phyloP scores from a whole-genome alignment of 2,797 vertebrate species.

The Xiphophorus birchmanni region DNA sequence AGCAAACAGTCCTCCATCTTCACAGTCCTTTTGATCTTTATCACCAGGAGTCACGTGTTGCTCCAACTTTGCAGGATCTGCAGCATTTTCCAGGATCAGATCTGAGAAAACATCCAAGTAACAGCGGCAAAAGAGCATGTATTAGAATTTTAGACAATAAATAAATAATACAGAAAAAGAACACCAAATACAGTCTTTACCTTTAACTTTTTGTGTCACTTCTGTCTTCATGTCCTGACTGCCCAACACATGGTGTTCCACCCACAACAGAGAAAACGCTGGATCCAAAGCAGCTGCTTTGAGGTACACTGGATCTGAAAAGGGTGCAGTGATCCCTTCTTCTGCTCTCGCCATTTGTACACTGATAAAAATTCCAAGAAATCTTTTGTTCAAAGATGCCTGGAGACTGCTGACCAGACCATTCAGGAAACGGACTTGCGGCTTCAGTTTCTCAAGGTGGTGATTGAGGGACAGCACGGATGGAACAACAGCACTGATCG shows the following conservation, averaged over 20 bases:
- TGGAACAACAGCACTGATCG: slow-evolving; percentile 9
- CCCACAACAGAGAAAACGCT: slow-evolving; percentile 26
- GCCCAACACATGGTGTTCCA: slow-evolving; percentile 35
- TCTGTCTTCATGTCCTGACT: slow-evolving; percentile 13
- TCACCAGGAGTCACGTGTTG: slow-evolving; percentile 22
- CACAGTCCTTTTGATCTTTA: slow-evolving; percentile 29
- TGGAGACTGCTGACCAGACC: slow-evolving; percentile 16
- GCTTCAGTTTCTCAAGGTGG: no score
- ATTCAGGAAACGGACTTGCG: slow-evolving; percentile 2
- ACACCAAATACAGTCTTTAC: slow-evolving; percentile 1
- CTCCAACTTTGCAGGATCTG: slow-evolving; percentile 38
- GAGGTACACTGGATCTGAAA: slow-evolving; percentile 51
- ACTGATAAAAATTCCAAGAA: not conserved
- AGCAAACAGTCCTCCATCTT: no score
- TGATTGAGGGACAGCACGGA: not conserved
- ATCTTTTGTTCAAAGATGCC: not conserved
- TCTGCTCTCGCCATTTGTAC: not conserved
- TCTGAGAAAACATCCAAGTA: slow-evolving; percentile 32
- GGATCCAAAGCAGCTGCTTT: slow-evolving; percentile 57
- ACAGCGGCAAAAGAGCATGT: not conserved
- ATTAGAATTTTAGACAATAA: slow-evolving; percentile 10
- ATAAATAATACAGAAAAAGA: not conserved
- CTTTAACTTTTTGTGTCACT: slow-evolving; percentile 24
- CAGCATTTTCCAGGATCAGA: slow-evolving; percentile 45
- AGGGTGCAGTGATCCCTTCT: slow-evolving; percentile 19